These are phyloP conservation scores for Cataglyphis rosenhaueri DNA, from an alignment of 2,888 invertebrate species.

Conservation along the genomic window DNA sequence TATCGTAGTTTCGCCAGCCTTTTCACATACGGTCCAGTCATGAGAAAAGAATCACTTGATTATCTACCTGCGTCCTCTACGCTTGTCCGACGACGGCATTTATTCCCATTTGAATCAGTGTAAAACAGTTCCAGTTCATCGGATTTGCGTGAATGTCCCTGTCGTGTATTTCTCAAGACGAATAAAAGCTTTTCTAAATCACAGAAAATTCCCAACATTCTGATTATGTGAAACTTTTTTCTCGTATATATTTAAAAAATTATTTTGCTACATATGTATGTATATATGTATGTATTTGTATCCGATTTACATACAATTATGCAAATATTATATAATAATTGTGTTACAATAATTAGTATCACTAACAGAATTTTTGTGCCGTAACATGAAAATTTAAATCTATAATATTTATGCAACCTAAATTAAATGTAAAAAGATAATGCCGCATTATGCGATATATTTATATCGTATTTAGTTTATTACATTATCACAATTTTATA, in stretches of 20 bases:
- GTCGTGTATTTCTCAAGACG: constrained; percentile 11
- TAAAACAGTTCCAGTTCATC: constrained; percentile 33
- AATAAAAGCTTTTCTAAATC: neutral
- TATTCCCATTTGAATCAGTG: constrained; percentile 6
- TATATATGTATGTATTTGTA: neutral
- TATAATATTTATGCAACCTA: constrained; percentile 15
- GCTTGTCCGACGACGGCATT: constrained; percentile 2
- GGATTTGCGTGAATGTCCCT: constrained; percentile 23
- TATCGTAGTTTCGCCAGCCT: constrained; percentile 26
- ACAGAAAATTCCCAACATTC: neutral
- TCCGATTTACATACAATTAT: neutral
- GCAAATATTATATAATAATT: constrained; percentile 28
- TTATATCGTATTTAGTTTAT: neutral
- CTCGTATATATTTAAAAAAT: neutral
- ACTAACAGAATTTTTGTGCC: neutral
- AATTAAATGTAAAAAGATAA: constrained; percentile 7
- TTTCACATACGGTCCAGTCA: constrained; percentile 17
- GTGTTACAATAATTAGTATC: neutral
- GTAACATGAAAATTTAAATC: neutral
- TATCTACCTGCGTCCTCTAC: constrained; percentile 18
- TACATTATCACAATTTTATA: constrained; percentile 1
- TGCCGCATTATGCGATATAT: neutral
- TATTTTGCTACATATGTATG: neutral
- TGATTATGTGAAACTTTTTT: neutral
- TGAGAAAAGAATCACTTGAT: constrained; percentile 48